Evolutionary conservation across 2,888 invertebrate genomes (phyloP).

Genomic region (Unio delphinus): DNA sequence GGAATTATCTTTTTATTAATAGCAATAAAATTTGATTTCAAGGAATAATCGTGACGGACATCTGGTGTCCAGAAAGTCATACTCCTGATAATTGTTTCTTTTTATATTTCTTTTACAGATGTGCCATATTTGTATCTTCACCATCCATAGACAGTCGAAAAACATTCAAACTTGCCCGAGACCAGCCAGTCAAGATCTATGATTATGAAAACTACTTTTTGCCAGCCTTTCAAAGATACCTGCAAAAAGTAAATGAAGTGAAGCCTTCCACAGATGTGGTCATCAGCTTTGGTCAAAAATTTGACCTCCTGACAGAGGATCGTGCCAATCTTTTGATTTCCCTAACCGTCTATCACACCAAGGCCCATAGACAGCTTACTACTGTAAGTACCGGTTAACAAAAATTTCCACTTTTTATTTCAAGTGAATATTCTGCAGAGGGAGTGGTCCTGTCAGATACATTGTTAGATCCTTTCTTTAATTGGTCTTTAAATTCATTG

Average conservation of each 20-base stretch:
- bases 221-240: slow-evolving; percentile 29
- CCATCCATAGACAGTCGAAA: slow-evolving; percentile 24
- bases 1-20: too few species aligned
- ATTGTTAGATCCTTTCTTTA: too few species aligned
- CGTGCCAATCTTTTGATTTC: slow-evolving; percentile 43
- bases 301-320: slow-evolving; percentile 25
- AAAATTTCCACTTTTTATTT: too few species aligned
- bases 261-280: slow-evolving; percentile 44
- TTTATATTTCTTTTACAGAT: slow-evolving; percentile 27
- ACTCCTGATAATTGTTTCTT: background rate
- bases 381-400: slow-evolving; percentile 27
- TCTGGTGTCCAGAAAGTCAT: background rate
- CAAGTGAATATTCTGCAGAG: too few species aligned
- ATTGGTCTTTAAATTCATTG: too few species aligned
- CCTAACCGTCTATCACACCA: slow-evolving; percentile 33
- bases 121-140: slow-evolving; percentile 44
- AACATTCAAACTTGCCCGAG: slow-evolving; percentile 38
- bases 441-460: too few species aligned
- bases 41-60: too few species aligned
- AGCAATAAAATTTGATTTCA: too few species aligned
- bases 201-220: slow-evolving; percentile 41
- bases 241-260: slow-evolving; percentile 18
- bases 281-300: slow-evolving; percentile 53
- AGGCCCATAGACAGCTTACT: slow-evolving; percentile 31
- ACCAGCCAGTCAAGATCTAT: slow-evolving; percentile 39